Base-by-base conservation (phyloP, 2,797 vertebrate genomes). In the Thripadectes ignobilis region DNA sequence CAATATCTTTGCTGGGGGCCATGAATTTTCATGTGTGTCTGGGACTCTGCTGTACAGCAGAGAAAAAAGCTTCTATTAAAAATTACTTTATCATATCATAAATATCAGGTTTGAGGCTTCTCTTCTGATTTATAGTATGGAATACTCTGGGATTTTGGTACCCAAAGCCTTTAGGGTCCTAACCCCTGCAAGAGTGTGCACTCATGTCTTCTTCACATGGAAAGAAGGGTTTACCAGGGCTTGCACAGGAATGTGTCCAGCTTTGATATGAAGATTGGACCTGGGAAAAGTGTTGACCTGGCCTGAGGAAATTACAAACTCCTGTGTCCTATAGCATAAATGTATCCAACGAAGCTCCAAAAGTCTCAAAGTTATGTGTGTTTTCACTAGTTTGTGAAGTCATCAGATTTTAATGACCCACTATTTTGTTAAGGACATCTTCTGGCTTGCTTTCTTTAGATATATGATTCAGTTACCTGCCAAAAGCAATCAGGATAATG, bases 401-500 rank as follows among this genome's bases (percentile, higher is more conserved):
- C 4, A 63, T 57, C 61, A 83, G 36, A 43, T 88, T 87, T 85
- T 79, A 85, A 84, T 68, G 65, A 52, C 34, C 34, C 7, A 22
- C 14, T 61, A 3, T 74, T 89, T 83, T 74, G 30, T 83, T 46
- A 83, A 93, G 55, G 69, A 80, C 46, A 78, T 73, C 76, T 92
- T 77, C 58, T 91, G 46, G 5, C 49, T 89, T 89, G 7, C 72
- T 89, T 91, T 83, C 65, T 74, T 92, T 65, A 80, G 61, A 34
- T 77, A n/a, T 61, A 38, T 57, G 57, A 88, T 83, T 85, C 49
- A 34, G 26, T 89, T 83, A 88, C 72, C 78, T 68, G 79, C 58
- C 82, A 84, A 88, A 90, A 83, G 39, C 62, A 77, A 74, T 92
- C 72, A 85, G 54, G 62, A 75, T 72, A 92, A 85, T 45, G 30